Base-by-base conservation (phyloP, 2,113 vertebrate genomes). In the Mastomys coucha region DNA sequence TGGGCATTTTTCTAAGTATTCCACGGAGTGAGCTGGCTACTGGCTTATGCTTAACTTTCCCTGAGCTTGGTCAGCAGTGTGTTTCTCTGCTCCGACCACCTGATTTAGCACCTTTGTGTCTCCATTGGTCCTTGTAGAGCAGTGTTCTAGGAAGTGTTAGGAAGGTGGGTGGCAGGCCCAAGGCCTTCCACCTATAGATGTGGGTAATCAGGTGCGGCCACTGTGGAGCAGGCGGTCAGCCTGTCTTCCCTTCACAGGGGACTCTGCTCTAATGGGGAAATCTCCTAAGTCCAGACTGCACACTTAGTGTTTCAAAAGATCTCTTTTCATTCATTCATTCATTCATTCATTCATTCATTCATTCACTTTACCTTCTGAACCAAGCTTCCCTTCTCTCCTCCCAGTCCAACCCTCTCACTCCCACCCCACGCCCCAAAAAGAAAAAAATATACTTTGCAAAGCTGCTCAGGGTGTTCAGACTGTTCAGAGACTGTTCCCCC, bases 11-110 rank as follows among this genome's bases (percentile, higher is more conserved):
- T 58, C 78, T 81, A 51, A 53, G 49, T 16, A 2, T 19, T 70
- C 39, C 16, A 17, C 11, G 1, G 0, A 63, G 26, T 11, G 11
- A 16, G 16, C 19, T n/a, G 7, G 9, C 17, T 0, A 2, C 26
- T 0, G 51, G 11, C 9, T 63, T 63, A 42, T 17, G 9, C 42
- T 36, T 49, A 33, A 49, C 63, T 88, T 87, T 16, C 1, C 1
- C 28, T 7, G 26, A 7, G 0, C 10, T 24, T 0, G 8, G 20
- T 65, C 0, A 45, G 13, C 11, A 13, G 86, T 1, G 7, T 0
- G 0, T 26, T 45, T 51, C 70, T 67, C 80, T 45, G 56, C 56
- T 60, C 56, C 7, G 36, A 24, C 51, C 10, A 0, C 87, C 20
- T 19, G 49, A 22, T 0, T 31, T 2, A 7, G 17, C 42, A 31